These are phyloP conservation scores for Aphaenogaster ashmeadi DNA, from an alignment of 1,140 invertebrate genomes.

Conservation along the genomic window DNA sequence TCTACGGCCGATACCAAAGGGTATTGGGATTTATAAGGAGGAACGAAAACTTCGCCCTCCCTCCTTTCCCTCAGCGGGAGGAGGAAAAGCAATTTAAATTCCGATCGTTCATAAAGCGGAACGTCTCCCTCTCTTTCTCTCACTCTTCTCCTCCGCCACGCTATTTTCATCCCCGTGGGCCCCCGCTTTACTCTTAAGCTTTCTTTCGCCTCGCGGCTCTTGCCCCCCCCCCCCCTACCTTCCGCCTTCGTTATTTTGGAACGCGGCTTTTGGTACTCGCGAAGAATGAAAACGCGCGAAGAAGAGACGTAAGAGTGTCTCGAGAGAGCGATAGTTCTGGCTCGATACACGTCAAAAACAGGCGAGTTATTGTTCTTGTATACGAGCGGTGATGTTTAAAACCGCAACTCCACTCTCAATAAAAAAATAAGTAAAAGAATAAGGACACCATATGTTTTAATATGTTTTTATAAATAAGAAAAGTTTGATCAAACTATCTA, in stretches of 20 bases:
- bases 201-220: constrained; percentile 55
- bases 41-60: constrained; percentile 75
- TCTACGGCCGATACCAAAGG: constrained; percentile 76
- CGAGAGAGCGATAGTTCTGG: constrained; percentile 12
- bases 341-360: constrained; percentile 18
- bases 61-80: constrained; percentile 40
- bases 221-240: not conserved
- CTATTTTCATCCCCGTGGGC: not conserved
- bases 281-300: constrained; percentile 52
- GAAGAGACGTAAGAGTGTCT: constrained; percentile 23
- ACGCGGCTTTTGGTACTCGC: constrained; percentile 63
- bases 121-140: constrained; percentile 72
- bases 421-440: not conserved
- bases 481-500: not conserved
- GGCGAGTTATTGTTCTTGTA: not conserved
- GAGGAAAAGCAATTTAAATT: constrained; percentile 83
- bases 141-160: not conserved
- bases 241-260: constrained; percentile 64
- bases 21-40: constrained; percentile 82
- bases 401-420: not conserved
- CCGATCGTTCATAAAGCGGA: constrained; percentile 82
- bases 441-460: not conserved
- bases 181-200: constrained; percentile 46
- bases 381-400: not conserved
- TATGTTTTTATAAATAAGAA: not conserved